Evolutionary conservation across 2,113 vertebrate genomes (phyloP), one percentile per base, ranked within the genome.

Genomic region (Tragelaphus buxtoni): DNA sequence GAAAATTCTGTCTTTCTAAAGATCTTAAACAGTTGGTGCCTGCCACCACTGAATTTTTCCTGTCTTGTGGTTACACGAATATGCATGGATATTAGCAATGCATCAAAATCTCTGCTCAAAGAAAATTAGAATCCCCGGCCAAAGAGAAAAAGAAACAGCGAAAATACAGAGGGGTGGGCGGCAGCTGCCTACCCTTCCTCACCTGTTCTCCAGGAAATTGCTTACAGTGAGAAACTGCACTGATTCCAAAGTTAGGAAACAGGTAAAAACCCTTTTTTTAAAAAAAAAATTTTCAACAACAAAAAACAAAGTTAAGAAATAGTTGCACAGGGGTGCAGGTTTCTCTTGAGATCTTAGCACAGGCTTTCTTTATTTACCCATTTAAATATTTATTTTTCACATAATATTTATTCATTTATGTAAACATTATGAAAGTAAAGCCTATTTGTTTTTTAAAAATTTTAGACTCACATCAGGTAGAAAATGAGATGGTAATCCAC

Each of bases 111-210:
- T 83, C 56, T 42, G 47, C 14, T 45, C 0, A 4, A 30, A 61
- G 45, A 83, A 88, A 61, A 53, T 32, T 32, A 32, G 12, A 63
- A 22, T 76, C 74, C 35, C 26, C 0, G 24, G 30, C 39, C 76
- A 32, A 49, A 91, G 83, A 42, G 58, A 30, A 16, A 55, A 55
- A 86, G 16, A 55, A 35, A 60, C 4, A 12, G 84, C 22, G 16
- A 17, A 17, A 35, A 20, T 9, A 1, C n/a, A 22, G 9, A 11
- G 60, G 51, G 16, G 4, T 0, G 0, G 7, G 42, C 16, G 16
- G 5, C 1, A 2, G 2, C 32, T 7, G 24, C 42, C 11, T 58
- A 17, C 28, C n/a, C 14, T 32, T 28, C 47, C 26, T 53, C 26
- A 1, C 58, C 26, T 16, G 24, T 22, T 24, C 24, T 22, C 4